phyloP scores from a whole-genome alignment of 2,113 vertebrate genomes.

The crab-eating macaque (Macaca fascicularis) region T2T-MFA8v1.1 NC_088391.1:21709501-21710000 shows the following conservation, averaged over 20 bases:
- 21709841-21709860: not conserved
- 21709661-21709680: not conserved
- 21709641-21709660: not conserved
- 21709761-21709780: not conserved
- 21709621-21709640: constrained; percentile 1
- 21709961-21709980: not conserved
- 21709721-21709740: not conserved
- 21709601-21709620: not conserved
- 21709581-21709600: not conserved
- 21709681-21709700: not conserved
- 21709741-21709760: not conserved
- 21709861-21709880: not conserved
- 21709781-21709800: not conserved
- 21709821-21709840: not conserved
- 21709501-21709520: not conserved
- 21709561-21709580: not conserved
- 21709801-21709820: not conserved
- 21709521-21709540: not conserved
- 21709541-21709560: not conserved
- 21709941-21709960: not conserved
- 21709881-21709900: not conserved
- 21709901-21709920: not conserved
- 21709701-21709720: not conserved
- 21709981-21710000: not conserved
- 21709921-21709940: not conserved